Conservation (phyloP, 2,888 invertebrate species). For the Drosophila multiciliata region DNA sequence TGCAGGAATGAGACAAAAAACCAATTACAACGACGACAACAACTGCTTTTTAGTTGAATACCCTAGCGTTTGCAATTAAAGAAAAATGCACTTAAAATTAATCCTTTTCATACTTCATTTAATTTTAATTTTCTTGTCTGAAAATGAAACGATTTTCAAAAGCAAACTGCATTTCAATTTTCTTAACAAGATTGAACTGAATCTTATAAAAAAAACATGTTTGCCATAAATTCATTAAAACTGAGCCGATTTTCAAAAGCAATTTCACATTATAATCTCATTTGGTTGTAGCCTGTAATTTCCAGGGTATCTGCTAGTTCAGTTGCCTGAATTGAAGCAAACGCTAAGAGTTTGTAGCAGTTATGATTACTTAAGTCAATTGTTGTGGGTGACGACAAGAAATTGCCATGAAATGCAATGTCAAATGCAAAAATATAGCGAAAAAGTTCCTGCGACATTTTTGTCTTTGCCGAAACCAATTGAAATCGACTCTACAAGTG, state of each 20-base stretch:
- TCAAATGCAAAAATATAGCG: constrained; percentile 52
- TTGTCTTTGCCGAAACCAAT: constrained; percentile 9
- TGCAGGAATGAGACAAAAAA: constrained; percentile 21
- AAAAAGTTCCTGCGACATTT: constrained; percentile 10
- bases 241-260: neutral
- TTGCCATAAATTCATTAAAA: neutral
- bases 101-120: neutral
- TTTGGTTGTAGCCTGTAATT: neutral
- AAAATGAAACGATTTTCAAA: neutral
- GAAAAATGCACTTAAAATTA: neutral
- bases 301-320: constrained; percentile 17
- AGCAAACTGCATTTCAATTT: neutral
- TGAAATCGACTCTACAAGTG: constrained; percentile 15
- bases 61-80: neutral
- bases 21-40: neutral
- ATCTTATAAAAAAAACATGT: neutral
- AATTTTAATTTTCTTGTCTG: neutral
- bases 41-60: neutral
- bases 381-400: constrained; percentile 54
- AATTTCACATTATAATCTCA: neutral
- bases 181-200: neutral
- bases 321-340: neutral
- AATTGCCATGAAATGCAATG: constrained; percentile 58
- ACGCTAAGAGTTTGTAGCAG: constrained; percentile 14
- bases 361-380: constrained; percentile 58